Conservation (phyloP, 1,140 invertebrate genomes). For the Camponotus floridanus region DNA sequence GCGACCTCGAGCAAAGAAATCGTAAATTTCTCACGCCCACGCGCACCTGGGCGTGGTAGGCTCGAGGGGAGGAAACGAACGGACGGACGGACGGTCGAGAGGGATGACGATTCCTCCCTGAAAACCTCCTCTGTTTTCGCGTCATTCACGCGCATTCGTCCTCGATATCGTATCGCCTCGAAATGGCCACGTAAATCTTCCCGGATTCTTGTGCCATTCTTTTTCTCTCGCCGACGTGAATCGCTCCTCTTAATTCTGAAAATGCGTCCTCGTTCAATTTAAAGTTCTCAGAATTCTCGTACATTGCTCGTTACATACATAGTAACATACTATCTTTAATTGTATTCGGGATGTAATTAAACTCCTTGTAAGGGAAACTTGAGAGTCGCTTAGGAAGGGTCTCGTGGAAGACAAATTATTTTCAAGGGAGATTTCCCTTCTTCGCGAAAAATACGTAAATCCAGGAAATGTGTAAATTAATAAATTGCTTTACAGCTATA, state of each 20-base stretch:
- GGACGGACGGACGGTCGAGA: conserved; percentile 37
- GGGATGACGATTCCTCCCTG: neutral
- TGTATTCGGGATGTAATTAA: no score
- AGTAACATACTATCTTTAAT: no score
- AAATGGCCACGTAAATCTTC: neutral
- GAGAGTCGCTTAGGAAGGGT: neutral
- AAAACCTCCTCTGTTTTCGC: neutral
- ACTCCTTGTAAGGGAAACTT: neutral
- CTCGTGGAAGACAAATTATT: neutral
- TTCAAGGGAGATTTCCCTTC: neutral
- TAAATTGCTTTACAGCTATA: neutral
- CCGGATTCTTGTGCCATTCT: neutral
- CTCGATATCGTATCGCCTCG: neutral
- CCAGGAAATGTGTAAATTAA: neutral
- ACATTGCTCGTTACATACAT: no score
- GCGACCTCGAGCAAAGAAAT: conserved; percentile 69
- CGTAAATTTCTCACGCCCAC: conserved; percentile 70
- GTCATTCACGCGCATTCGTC: neutral
- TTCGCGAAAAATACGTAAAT: neutral
- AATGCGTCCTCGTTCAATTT: neutral
- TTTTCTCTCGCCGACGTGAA: neutral
- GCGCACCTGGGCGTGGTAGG: conserved; percentile 60
- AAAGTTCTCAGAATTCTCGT: no score
- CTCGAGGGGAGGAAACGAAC: conserved; percentile 33
- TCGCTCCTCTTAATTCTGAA: neutral